Percentiles rank a stretch among this genome's conserved stretches.
These are phyloP conservation scores for Botrylloides violaceus DNA, from an alignment of 23 tunicate genomes.

Conservation along the genomic window DNA sequence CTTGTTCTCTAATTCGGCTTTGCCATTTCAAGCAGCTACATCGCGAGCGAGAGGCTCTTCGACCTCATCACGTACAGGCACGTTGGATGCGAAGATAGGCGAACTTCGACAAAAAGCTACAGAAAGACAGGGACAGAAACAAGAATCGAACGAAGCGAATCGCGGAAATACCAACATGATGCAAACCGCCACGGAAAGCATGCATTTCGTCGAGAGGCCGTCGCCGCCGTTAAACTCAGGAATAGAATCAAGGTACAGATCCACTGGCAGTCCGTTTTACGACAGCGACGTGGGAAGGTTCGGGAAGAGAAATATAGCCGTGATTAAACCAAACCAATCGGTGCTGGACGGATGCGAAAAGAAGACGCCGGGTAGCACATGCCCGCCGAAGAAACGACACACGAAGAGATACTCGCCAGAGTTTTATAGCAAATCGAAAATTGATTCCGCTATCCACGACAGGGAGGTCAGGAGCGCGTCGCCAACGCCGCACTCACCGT, in stretches of 20 bases:
- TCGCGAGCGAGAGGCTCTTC: not conserved
- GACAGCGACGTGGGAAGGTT: slow-evolving; percentile 11
- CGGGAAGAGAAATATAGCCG: slow-evolving; percentile 13
- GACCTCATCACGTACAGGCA: not conserved
- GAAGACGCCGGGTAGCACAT: not conserved
- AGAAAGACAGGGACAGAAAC: not conserved
- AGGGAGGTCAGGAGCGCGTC: slow-evolving; percentile 21
- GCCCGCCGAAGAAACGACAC: slow-evolving; percentile 23
- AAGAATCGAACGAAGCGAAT: not conserved
- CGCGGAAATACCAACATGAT: not conserved
- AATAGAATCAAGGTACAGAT: not conserved
- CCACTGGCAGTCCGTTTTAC: slow-evolving; percentile 7
- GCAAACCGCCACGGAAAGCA: not conserved
- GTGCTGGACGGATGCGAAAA: not conserved
- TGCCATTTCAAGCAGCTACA: not conserved
- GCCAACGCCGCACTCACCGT: slow-evolving; percentile 7
- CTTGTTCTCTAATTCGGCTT: not conserved
- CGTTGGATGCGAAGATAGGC: slow-evolving; percentile 45
- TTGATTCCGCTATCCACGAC: not conserved
- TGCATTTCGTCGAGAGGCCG: not conserved
- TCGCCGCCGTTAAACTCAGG: not conserved
- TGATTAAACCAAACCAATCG: slow-evolving; percentile 25
- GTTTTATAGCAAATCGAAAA: slow-evolving; percentile 1
- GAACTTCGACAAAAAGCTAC: slow-evolving; percentile 40
- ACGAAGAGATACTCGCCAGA: slow-evolving; percentile 21